phyloP scores from a whole-genome alignment of 2,888 invertebrate genomes.

The Hypselothyrea guttata region DNA sequence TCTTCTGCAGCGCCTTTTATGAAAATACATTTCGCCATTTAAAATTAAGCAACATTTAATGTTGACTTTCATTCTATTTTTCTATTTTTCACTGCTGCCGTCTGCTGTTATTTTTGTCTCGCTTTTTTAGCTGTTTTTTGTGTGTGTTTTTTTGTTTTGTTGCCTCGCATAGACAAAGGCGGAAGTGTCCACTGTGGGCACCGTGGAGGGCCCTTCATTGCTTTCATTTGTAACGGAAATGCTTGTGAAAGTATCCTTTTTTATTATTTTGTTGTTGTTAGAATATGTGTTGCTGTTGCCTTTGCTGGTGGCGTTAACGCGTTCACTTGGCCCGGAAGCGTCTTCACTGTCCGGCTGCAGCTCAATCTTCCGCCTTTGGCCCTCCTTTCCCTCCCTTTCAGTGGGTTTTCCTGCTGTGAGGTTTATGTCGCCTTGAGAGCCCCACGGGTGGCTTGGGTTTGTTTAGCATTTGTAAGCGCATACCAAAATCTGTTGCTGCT shows the following conservation, averaged over 20 bases:
- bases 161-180: constrained; percentile 59
- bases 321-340: constrained; percentile 66
- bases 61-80: constrained; percentile 12
- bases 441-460: constrained; percentile 23
- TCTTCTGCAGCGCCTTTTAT: constrained; percentile 3
- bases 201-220: constrained; percentile 48
- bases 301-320: constrained; percentile 61
- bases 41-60: constrained; percentile 73
- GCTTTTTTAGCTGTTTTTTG: too few relatives aligned
- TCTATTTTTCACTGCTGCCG: constrained; percentile 2
- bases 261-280: constrained; percentile 23
- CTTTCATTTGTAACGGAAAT: constrained; percentile 76
- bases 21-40: constrained; percentile 54
- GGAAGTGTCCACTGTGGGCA: constrained; percentile 58
- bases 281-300: constrained; percentile 26
- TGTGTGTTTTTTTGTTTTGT: constrained; percentile 19
- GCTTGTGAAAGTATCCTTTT: constrained; percentile 73
- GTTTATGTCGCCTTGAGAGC: constrained; percentile 47
- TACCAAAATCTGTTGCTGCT: constrained; percentile 30
- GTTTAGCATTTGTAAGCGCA: constrained; percentile 35
- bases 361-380: constrained; percentile 3
- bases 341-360: constrained; percentile 54
- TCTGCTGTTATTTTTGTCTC: too few relatives aligned
- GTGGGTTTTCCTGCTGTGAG: constrained; percentile 58
- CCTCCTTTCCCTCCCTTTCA: background rate